phyloP scores from a whole-genome alignment of 1,140 invertebrate species.

The Monochamus saltuarius region DNA sequence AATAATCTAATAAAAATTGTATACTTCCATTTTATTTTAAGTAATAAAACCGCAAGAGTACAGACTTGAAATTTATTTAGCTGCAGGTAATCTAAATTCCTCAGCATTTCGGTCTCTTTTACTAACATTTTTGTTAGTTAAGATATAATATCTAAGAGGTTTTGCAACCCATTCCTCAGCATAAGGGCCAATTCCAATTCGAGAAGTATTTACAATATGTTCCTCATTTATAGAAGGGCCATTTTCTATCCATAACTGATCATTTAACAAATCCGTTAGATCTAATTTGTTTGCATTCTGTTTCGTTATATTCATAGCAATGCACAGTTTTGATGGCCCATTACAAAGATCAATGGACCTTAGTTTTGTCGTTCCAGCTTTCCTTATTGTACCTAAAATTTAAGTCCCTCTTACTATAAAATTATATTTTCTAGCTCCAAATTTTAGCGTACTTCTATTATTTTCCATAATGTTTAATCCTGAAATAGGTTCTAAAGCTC shows the following conservation, averaged over 20 bases:
- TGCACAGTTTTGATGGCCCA: constrained; percentile 79
- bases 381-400: constrained; percentile 27
- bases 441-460: constrained; percentile 40
- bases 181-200: constrained; percentile 71
- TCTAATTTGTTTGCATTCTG: constrained; percentile 61
- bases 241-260: constrained; percentile 66
- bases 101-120: constrained; percentile 58
- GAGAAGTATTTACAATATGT: constrained; percentile 57
- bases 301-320: constrained; percentile 64
- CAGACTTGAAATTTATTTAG: too few relatives aligned
- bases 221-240: constrained; percentile 41
- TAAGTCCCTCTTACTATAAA: constrained; percentile 8
- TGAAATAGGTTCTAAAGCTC: constrained; percentile 69
- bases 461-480: constrained; percentile 62
- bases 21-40: too few relatives aligned
- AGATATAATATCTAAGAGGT: constrained; percentile 67
- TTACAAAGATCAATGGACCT: constrained; percentile 67
- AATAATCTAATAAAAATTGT: too few relatives aligned
- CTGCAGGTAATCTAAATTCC: constrained; percentile 3
- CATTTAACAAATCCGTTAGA: constrained; percentile 50
- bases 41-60: too few relatives aligned
- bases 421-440: neutral
- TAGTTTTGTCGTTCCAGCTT: constrained; percentile 34
- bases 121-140: constrained; percentile 59
- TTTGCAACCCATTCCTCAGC: constrained; percentile 65